Evolutionary conservation across 92 coral and sea anemone species (phyloP), one percentile per base, ranked within the genome.

Genomic region (Blastomussa wellsi): DNA sequence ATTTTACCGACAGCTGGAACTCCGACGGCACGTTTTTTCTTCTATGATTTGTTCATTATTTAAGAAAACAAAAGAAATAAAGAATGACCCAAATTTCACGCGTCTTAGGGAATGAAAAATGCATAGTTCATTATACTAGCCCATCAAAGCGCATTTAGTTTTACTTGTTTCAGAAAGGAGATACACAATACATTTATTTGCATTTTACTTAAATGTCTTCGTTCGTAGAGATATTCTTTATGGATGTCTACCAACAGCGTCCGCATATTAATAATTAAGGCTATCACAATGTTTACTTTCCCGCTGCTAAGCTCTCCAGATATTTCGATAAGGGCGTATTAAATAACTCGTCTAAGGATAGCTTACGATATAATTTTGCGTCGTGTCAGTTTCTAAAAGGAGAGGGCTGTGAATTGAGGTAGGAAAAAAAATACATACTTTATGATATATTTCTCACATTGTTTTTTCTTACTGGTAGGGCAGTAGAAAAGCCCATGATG

Each of bases 241-340:
- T 22, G 36, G 19, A 11, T n/a, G 52, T 29, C 42, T 44, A 67
- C 76, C 76, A 65, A 81, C 1, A 38, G 22, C 44, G 78, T 69
- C 78, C 24, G 36, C 69, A 69, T 33, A n/a, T n/a, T n/a, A 49
- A 19, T 36, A 32, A 51, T 51, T 47, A 70, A 37, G 44, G n/a
- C 2, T 19, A 47, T 29, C 32, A 70, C 32, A 2, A 22, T 70
- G 78, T 81, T 69, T 70, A 71, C 53, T 52, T 70, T 81, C 28
- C 35, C 15, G 85, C 68, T 51, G 77, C 70, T 81, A 69, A 69
- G 68, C 70, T 70, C 77, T 81, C 19, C 38, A 81, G 42, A 81
- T 42, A 20, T 22, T 44, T 81, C 20, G 3, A 32, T 22, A 17
- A 38, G 48, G 19, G 13, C 6, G 75, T 36, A 35, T 70, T 70